These are phyloP conservation scores for Pomatostomus ruficeps DNA, from an alignment of 2,113 vertebrate species.

Conservation along the genomic window DNA sequence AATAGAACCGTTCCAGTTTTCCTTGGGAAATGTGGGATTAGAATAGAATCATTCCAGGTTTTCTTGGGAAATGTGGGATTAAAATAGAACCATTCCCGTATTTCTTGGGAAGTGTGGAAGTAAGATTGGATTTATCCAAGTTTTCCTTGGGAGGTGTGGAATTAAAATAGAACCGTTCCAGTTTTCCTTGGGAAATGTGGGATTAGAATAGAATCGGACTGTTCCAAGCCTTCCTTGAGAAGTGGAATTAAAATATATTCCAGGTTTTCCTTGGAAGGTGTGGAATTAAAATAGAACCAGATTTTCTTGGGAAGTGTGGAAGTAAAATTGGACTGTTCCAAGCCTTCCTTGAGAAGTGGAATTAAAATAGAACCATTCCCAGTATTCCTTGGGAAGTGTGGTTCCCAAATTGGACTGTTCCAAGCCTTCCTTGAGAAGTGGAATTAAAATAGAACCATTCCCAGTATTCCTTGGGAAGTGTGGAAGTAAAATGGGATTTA, in stretches of 20 bases:
- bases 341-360: background rate
- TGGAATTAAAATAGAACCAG: background rate
- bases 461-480: too few species aligned
- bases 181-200: background rate
- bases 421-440: background rate
- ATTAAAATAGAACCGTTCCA: background rate
- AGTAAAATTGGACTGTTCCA: background rate
- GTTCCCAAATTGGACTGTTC: background rate
- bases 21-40: too few species aligned
- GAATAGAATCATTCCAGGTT: too few species aligned
- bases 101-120: background rate
- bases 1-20: background rate
- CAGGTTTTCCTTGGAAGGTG: background rate
- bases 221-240: background rate
- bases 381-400: background rate
- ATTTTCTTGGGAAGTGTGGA: background rate
- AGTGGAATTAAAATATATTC: background rate
- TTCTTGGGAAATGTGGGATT: too few species aligned
- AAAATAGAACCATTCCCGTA: too few species aligned
- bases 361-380: background rate
- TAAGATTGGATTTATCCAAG: accelerated
- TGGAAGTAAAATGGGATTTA: background rate
- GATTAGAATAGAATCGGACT: background rate
- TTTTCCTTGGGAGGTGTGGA: background rate
- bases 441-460: background rate